Base-by-base conservation (phyloP, 2,888 invertebrate species). In the Drosophila paramelanica region DNA sequence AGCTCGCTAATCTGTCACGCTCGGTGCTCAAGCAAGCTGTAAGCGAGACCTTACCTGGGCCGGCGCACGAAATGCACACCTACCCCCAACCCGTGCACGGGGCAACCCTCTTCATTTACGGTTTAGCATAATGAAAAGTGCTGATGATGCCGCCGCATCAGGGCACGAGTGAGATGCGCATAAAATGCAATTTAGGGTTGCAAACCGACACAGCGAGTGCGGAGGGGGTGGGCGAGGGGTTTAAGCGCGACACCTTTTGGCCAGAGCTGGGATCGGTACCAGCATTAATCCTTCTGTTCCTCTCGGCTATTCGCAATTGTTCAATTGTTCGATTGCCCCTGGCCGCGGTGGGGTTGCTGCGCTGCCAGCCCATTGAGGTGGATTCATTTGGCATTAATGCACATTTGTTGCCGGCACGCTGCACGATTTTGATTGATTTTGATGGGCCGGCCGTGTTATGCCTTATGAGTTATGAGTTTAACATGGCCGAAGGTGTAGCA, bases 201-300 rank as follows among this genome's bases (percentile, higher is more conserved):
- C 79, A 80, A 76, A 77, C 59, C 70, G 60, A 79, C 70, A 70
- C 72, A 67, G 65, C 68, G 76, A 45, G 4, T 33, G 33, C 11
- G 4, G 11, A 13, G 36, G 36, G 13, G 3, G 36, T 23, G 36
- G 11, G 13, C 0, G 36, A 36, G 36, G 36, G 73, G 70, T 74
- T 77, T 61, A 66, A 65, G 67, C 61, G 67, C 73, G 75, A 89
- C 89, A 89, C 88, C 88, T 88, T 89, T 77, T 31, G 67, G 38
- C 50, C 45, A 45, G 33, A 23, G 47, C 70, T 49, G 58, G 39
- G 58, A n/a, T 41, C 52, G 36, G 46, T 39, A 89, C 88, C 89
- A 87, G 88, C 89, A 88, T 88, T 84, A 88, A 88, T 89, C 87
- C 89, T 87, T 80, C 89, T 89, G 87, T 77, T 79, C 59, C 75